These are phyloP conservation scores for Xestia c-nigrum DNA, from an alignment of 2,888 invertebrate species.

Conservation along the genomic window DNA sequence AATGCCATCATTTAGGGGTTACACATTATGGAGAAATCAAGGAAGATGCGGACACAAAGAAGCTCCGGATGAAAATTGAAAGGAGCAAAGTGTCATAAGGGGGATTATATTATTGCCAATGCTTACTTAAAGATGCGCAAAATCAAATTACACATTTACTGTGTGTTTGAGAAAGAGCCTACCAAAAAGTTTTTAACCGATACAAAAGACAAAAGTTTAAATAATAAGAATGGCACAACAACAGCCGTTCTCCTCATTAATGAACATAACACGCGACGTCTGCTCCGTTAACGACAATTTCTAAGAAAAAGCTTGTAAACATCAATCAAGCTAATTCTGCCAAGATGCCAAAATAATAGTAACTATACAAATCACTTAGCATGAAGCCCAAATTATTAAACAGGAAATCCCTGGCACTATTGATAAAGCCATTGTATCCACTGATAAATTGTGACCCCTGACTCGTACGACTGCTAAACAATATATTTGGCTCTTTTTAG, in stretches of 20 bases:
- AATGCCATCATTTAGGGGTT: background rate
- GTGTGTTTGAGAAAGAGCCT: background rate
- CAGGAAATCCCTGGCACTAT: conserved; percentile 48
- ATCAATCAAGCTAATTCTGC: background rate
- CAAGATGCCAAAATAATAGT: background rate
- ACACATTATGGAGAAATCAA: background rate
- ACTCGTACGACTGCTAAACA: conserved; percentile 39
- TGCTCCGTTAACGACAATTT: background rate
- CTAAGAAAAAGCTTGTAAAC: conserved; percentile 9
- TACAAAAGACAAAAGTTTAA: background rate
- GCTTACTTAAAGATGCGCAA: background rate
- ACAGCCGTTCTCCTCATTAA: background rate
- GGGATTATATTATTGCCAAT: conserved; percentile 1
- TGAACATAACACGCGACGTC: background rate
- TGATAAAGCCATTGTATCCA: conserved; percentile 48
- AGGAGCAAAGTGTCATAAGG: background rate
- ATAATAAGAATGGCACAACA: background rate
- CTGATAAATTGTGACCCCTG: conserved; percentile 61
- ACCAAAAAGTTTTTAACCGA: background rate
- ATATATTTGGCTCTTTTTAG: conserved; percentile 43
- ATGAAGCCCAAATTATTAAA: conserved; percentile 22
- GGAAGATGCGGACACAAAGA: background rate
- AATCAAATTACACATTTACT: background rate
- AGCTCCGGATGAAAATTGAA: background rate
- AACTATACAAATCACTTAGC: conserved; percentile 4